These are phyloP conservation scores for Pao palembangensis DNA, from an alignment of 2,113 vertebrate species.

Conservation along the genomic window DNA sequence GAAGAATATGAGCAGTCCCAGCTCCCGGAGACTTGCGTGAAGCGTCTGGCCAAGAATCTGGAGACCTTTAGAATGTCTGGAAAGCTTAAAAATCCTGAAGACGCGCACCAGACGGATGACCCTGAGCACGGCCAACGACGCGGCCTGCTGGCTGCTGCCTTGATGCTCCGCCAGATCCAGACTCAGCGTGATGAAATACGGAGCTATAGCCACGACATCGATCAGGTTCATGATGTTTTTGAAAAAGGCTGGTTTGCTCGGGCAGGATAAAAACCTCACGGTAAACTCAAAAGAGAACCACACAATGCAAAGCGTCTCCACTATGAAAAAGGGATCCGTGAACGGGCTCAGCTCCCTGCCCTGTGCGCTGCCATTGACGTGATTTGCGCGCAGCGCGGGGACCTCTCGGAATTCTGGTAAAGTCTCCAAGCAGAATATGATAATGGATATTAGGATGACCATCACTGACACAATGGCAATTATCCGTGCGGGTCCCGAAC, in stretches of 20 bases:
- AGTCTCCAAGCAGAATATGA: conserved; percentile 90
- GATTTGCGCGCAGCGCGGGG: conserved; percentile 30
- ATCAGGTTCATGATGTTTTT: conserved; percentile 93
- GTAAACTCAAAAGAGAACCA: conserved; percentile 94
- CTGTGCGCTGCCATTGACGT: conserved; percentile 59
- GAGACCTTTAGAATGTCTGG: conserved; percentile 91
- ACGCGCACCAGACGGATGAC: conserved; percentile 91
- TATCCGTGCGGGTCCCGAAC: conserved; percentile 81
- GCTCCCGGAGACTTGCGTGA: conserved; percentile 88
- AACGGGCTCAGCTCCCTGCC: conserved; percentile 65
- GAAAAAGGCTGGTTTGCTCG: conserved; percentile 87
- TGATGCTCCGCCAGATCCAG: conserved; percentile 84
- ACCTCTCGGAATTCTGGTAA: conserved; percentile 86
- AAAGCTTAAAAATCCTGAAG: conserved; percentile 95
- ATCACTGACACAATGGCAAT: conserved; percentile 87
- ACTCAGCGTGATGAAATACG: conserved; percentile 89
- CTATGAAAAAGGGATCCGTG: conserved; percentile 89
- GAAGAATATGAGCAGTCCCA: conserved; percentile 92
- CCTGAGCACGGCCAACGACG: conserved; percentile 88
- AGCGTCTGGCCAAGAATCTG: conserved; percentile 93
- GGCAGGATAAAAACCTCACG: conserved; percentile 87
- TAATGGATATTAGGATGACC: conserved; percentile 86
- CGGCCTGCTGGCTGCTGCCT: conserved; percentile 85
- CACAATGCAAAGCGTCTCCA: conserved; percentile 89
- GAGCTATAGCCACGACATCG: conserved; percentile 87